Conservation (phyloP, 1,140 invertebrate genomes). For the Planococcus citri region DNA sequence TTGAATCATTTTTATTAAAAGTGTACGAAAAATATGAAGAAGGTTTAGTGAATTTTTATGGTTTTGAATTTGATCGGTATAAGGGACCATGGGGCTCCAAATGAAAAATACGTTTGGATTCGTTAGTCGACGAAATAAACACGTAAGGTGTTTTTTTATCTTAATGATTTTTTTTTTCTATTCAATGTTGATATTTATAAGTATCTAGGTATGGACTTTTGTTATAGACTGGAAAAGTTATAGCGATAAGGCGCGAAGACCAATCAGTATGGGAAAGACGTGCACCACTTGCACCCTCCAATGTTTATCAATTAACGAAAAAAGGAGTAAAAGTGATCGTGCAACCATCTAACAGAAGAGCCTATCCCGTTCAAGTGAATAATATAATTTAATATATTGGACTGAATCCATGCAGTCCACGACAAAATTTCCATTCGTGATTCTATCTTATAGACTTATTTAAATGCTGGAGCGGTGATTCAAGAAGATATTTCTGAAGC, state of each 20-base stretch:
- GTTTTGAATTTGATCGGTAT: too few relatives aligned
- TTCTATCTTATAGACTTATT: conserved; percentile 56
- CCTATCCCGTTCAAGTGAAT: conserved; percentile 84
- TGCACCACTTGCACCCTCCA: conserved; percentile 82
- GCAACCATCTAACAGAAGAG: conserved; percentile 92
- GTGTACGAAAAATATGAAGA: too few relatives aligned
- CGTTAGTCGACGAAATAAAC: background rate
- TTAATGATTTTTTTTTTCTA: too few relatives aligned
- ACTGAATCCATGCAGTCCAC: background rate
- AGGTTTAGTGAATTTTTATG: too few relatives aligned
- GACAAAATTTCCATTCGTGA: background rate
- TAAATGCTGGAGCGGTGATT: conserved; percentile 74
- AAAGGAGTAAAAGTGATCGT: conserved; percentile 89
- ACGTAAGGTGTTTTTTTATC: background rate
- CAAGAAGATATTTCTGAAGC: conserved; percentile 96
- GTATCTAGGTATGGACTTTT: too few relatives aligned
- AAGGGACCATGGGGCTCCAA: background rate
- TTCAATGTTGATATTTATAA: background rate
- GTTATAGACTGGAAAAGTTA: conserved; percentile 41
- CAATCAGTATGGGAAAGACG: conserved; percentile 96
- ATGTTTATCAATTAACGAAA: conserved; percentile 76
- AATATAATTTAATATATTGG: background rate
- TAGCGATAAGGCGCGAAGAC: conserved; percentile 80
- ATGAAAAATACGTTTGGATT: background rate
- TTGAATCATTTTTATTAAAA: too few relatives aligned